Percentiles rank a stretch among this genome's conserved stretches.
Conservation (phyloP, 2,888 invertebrate genomes). For the Vesta saturnalis region DNA sequence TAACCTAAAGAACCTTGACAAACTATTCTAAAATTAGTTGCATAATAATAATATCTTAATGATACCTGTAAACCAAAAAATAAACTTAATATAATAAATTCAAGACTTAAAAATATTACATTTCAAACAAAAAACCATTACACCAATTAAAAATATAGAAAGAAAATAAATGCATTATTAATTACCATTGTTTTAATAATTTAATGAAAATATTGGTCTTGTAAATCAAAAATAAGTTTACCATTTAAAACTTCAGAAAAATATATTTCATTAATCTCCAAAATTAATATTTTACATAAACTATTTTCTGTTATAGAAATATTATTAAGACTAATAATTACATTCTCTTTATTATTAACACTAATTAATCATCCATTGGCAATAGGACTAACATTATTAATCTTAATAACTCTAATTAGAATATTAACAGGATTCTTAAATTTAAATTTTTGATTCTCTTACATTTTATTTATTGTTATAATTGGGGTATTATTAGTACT, state of each 20-base stretch:
- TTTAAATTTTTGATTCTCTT: neutral
- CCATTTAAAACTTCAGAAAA: slow-evolving; percentile 71
- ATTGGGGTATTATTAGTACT: slow-evolving; percentile 69
- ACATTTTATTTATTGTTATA: slow-evolving; percentile 62
- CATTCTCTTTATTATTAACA: slow-evolving; percentile 67
- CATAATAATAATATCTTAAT: neutral
- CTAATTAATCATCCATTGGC: no score
- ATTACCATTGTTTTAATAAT: no score
- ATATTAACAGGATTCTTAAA: slow-evolving; percentile 64
- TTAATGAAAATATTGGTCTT: no score
- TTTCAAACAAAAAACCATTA: slow-evolving; percentile 4
- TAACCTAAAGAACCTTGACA: slow-evolving; percentile 69
- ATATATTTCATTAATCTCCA: slow-evolving; percentile 68
- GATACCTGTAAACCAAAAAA: neutral
- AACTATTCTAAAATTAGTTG: slow-evolving; percentile 53
- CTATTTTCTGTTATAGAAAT: slow-evolving; percentile 68
- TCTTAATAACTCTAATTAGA: slow-evolving; percentile 65
- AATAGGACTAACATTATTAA: slow-evolving; percentile 66
- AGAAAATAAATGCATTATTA: slow-evolving; percentile 57
- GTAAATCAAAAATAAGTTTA: slow-evolving; percentile 69
- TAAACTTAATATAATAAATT: slow-evolving; percentile 13
- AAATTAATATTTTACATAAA: slow-evolving; percentile 76
- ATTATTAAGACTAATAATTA: slow-evolving; percentile 52
- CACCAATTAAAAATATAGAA: slow-evolving; percentile 61
- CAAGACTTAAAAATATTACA: neutral